These are phyloP conservation scores for Cinclus mexicanus DNA, from an alignment of 2,113 vertebrate species.

Conservation along the genomic window DNA sequence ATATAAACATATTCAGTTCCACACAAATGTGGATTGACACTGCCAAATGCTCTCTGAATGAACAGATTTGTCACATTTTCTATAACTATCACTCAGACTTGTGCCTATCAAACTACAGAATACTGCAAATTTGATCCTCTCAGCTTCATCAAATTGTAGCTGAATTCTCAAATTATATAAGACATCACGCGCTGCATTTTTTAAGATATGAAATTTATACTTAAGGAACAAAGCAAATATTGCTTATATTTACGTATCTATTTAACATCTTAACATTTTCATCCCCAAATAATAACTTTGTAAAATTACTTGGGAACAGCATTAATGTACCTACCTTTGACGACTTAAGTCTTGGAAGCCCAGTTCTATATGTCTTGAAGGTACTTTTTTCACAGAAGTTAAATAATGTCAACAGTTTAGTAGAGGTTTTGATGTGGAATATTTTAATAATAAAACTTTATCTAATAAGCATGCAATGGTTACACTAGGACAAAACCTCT, in stretches of 20 bases:
- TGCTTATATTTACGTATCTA: constrained; percentile 19
- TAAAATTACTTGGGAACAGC: constrained; percentile 78
- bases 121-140: neutral
- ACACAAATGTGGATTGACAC: neutral
- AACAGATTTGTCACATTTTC: neutral
- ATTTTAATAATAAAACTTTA: constrained; percentile 77
- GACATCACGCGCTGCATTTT: neutral
- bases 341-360: constrained; percentile 86
- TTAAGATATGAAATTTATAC: neutral
- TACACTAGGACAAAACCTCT: constrained; percentile 74
- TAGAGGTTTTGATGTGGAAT: constrained; percentile 83
- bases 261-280: constrained; percentile 58
- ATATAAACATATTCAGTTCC: neutral
- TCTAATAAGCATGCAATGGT: constrained; percentile 82
- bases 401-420: constrained; percentile 98
- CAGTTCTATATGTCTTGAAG: constrained; percentile 89
- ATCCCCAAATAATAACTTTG: constrained; percentile 69
- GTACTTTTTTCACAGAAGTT: constrained; percentile 89
- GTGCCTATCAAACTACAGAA: neutral
- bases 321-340: constrained; percentile 89
- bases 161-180: constrained; percentile 17
- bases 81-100: neutral
- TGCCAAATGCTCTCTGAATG: neutral
- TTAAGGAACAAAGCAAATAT: constrained; percentile 35
- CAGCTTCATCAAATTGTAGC: constrained; percentile 4